Evolutionary conservation across 30 jellyfish, hydroid and myxozoan genomes (phyloP).

Genomic region (Cassiopea xamachana): DNA sequence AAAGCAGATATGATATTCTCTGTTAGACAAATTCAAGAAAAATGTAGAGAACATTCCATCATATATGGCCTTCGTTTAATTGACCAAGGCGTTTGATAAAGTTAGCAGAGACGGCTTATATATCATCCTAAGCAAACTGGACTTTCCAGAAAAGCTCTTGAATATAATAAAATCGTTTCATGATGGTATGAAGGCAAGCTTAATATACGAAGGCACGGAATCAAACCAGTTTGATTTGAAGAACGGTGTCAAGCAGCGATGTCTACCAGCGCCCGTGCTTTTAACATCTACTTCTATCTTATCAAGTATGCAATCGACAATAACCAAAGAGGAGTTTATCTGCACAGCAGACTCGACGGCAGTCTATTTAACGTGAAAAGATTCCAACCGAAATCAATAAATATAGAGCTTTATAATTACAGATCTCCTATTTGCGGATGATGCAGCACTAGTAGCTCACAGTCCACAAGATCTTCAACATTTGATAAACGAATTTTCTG

Average conservation of each 20-base stretch:
- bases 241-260: slow-evolving; percentile 30
- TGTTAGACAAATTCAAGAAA: slow-evolving; percentile 42
- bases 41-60: slow-evolving; percentile 11
- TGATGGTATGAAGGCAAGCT: slow-evolving; percentile 41
- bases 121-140: slow-evolving; percentile 6
- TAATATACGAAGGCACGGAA: neutral
- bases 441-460: slow-evolving; percentile 26
- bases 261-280: slow-evolving; percentile 40
- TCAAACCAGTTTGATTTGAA: slow-evolving; percentile 6
- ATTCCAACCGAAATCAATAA: neutral
- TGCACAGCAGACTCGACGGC: slow-evolving; percentile 14
- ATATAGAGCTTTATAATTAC: neutral
- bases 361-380: slow-evolving; percentile 29
- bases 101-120: slow-evolving; percentile 33
- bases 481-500: neutral
- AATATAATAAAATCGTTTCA: slow-evolving; percentile 9
- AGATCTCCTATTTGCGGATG: neutral
- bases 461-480: slow-evolving; percentile 1
- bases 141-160: slow-evolving; percentile 13
- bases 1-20: slow-evolving; percentile 49
- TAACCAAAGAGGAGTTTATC: slow-evolving; percentile 2
- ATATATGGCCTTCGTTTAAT: slow-evolving; percentile 26
- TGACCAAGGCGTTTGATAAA: slow-evolving; percentile 32
- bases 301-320: slow-evolving; percentile 19
- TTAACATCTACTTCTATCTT: slow-evolving; percentile 11